phyloP scores from a whole-genome alignment of 2,888 invertebrate species.

The Oxyteleia sp. region DNA sequence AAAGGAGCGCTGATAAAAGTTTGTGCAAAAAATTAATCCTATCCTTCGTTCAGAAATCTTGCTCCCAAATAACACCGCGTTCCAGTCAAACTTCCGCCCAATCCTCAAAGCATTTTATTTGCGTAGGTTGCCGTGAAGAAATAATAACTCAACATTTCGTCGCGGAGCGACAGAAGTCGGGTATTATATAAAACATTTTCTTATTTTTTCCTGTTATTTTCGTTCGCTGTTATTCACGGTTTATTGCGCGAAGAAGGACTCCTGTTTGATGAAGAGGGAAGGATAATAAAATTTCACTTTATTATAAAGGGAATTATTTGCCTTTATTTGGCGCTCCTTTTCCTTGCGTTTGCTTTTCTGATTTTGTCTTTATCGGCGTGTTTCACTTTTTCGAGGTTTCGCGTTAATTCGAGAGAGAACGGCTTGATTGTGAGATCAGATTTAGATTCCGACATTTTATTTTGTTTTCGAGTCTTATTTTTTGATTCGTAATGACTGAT shows the following conservation, averaged over 20 bases:
- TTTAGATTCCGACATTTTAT: background rate
- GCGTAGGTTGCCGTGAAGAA: background rate
- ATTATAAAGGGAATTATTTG: background rate
- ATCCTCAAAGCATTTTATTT: background rate
- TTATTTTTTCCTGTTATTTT: background rate
- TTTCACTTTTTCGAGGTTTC: slow-evolving; percentile 82
- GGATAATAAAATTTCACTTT: background rate
- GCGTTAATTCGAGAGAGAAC: slow-evolving; percentile 48
- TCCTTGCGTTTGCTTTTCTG: background rate
- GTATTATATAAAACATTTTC: background rate
- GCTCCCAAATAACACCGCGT: slow-evolving; percentile 6
- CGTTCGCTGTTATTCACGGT: background rate
- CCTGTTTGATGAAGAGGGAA: background rate
- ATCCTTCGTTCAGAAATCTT: slow-evolving; percentile 6
- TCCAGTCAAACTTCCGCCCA: background rate
- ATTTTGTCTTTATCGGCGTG: slow-evolving; percentile 81
- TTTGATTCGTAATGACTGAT: background rate
- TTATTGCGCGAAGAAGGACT: background rate
- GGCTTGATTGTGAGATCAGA: slow-evolving; percentile 70
- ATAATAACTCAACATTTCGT: background rate
- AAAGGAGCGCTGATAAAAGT: slow-evolving; percentile 8
- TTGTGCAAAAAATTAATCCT: slow-evolving; percentile 15
- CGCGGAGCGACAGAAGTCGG: background rate
- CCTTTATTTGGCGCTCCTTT: background rate
- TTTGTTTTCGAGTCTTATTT: slow-evolving; percentile 6